A percentile compares a stretch with the other conserved stretches of the same genome.
Conservation (phyloP, 2,888 invertebrate genomes). For the Torymus aiolomorphi region DNA sequence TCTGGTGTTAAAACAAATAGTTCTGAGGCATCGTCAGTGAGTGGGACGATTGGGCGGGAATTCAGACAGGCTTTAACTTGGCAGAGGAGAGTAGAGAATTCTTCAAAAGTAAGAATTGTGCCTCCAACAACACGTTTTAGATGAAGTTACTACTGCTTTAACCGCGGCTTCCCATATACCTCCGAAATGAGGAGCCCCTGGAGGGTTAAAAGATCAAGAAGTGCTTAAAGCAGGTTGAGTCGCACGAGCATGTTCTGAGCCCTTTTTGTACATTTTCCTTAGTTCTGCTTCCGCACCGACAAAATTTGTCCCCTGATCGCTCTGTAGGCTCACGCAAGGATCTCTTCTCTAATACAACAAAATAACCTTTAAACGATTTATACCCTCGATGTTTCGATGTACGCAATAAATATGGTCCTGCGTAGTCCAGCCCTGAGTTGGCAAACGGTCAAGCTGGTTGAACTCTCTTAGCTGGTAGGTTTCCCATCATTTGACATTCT, state of each 20-base stretch:
- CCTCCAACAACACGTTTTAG: too few species aligned
- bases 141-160: too few species aligned
- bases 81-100: too few species aligned
- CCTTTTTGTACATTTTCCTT: not conserved
- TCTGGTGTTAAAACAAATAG: too few species aligned
- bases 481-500: slow-evolving; percentile 7
- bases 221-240: not conserved
- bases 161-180: not conserved
- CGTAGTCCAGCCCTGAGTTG: slow-evolving; percentile 8
- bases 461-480: not conserved
- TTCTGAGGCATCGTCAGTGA: too few species aligned
- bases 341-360: slow-evolving; percentile 11
- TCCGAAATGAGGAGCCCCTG: not conserved
- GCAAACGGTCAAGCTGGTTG: not conserved
- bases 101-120: too few species aligned
- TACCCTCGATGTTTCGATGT: slow-evolving; percentile 3
- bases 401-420: slow-evolving; percentile 1
- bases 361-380: slow-evolving; percentile 3
- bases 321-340: too few species aligned
- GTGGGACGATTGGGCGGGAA: too few species aligned
- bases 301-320: too few species aligned
- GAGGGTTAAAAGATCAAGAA: slow-evolving; percentile 4
- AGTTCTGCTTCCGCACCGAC: too few species aligned
- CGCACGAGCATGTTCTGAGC: not conserved
- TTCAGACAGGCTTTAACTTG: too few species aligned